These are phyloP conservation scores for Dolomedes plantarius DNA, from an alignment of 2,888 invertebrate genomes.

Conservation along the genomic window DNA sequence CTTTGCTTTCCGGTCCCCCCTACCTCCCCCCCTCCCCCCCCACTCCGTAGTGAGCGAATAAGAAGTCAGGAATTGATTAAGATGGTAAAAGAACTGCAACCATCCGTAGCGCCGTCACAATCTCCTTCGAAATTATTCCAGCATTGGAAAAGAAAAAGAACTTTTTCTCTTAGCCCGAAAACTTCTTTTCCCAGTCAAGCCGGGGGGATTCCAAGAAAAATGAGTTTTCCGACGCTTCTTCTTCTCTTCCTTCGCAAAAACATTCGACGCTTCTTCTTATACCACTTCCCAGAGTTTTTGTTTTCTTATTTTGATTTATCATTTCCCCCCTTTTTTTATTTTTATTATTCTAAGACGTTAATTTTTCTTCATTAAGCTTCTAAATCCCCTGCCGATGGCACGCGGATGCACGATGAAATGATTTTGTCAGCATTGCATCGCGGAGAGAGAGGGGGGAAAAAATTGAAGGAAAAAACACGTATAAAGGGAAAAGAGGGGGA, in stretches of 20 bases:
- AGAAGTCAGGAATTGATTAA: conserved; percentile 68
- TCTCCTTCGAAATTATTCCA: conserved; percentile 65
- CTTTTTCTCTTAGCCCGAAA: conserved; percentile 40
- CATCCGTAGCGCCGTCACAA: conserved; percentile 60
- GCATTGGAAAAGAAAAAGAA: conserved; percentile 50
- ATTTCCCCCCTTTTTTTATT: conserved; percentile 39
- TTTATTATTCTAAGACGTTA: conserved; percentile 45
- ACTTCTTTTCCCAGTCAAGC: conserved; percentile 28
- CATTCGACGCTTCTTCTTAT: conserved; percentile 3
- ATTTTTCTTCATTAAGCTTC: conserved; percentile 66
- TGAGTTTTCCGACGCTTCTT: conserved; percentile 42
- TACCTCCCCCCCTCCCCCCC: background rate
- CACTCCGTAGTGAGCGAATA: conserved; percentile 38
- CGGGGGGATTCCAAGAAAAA: conserved; percentile 55
- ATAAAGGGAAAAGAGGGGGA: too few relatives aligned
- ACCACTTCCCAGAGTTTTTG: background rate
- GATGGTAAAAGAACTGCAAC: conserved; percentile 51
- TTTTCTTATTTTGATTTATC: conserved; percentile 24
- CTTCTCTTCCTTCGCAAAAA: conserved; percentile 12
- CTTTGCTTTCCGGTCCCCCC: background rate
- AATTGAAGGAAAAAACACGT: background rate
- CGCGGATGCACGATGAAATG: background rate
- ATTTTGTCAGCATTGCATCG: background rate
- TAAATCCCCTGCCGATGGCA: conserved; percentile 59
- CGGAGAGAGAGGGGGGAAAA: background rate